Base-by-base conservation (phyloP, 2,113 vertebrate genomes). In the Amblyopsis rosae region DNA sequence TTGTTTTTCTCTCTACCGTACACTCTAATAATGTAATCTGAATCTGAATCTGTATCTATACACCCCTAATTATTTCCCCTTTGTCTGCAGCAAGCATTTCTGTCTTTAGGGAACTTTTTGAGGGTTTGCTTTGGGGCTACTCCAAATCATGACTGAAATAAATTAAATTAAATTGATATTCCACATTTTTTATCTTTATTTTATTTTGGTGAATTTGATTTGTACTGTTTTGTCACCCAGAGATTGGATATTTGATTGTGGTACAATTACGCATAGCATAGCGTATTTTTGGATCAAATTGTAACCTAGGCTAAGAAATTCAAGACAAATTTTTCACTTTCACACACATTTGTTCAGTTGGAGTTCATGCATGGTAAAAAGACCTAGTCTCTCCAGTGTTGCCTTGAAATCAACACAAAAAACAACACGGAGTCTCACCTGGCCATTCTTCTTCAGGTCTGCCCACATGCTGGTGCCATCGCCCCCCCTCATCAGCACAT, bases 401-500 rank as follows among this genome's bases (percentile, higher is more conserved):
- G 1, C 26, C 26, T 26, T 26, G 26, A 2, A n/a, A 51, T 13
- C 32, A 12, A 68, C 10, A 60, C 19, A 54, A 47, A 19, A 77
- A 49, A 53, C 59, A 75, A 65, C 35, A 65, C 55, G 4, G 26
- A 60, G 13, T 9, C 94, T 91, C 91, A 97, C 96, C 96, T 97
- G 96, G 67, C 95, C 94, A 4, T 98, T 98, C 88, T 98, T 98
- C 92, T 95, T 96, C 56, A 97, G 90, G 81, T 98, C 96, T 0
- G 96, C 96, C 96, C 96, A 98, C 96, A 98, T 98, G 89, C 96
- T 98, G 68, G 96, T 98, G 45, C 96, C 96, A 3, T 98, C 95
- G 1, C 96, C 96, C 32, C 96, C 96, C 77, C 96, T 94, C 96
- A 98, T 98, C 67, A 98, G 94, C 75, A 98, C 95, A 13, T 98